A percentile compares a stretch with the other conserved stretches of the same genome.
Evolutionary conservation across 2,797 vertebrate species (phyloP).

Genomic region (Crocodylus rhombifer): DNA sequence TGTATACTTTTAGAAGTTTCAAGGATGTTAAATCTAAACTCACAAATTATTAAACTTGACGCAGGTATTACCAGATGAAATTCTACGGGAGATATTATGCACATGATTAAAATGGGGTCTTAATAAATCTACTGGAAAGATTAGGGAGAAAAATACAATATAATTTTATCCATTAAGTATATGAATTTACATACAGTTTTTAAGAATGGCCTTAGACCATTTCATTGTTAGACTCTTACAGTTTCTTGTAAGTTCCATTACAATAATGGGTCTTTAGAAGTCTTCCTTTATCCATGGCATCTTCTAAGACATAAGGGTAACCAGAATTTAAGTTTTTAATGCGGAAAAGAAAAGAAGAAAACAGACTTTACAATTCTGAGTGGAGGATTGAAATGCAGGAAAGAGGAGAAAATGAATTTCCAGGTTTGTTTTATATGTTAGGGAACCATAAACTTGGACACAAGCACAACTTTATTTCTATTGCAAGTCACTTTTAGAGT

Average conservation of each 20-base stretch:
- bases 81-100: not conserved
- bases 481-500: not conserved
- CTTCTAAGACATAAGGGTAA: not conserved
- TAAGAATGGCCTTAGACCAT: not conserved
- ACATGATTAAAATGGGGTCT: not conserved
- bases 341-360: not conserved
- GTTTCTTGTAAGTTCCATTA: not conserved
- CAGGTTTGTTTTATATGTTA: not conserved
- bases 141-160: not conserved
- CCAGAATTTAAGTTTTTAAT: not conserved
- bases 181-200: not conserved
- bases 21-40: not conserved
- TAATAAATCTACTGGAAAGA: not conserved
- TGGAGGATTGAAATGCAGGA: not conserved
- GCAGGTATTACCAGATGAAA: not conserved
- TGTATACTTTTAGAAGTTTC: not conserved
- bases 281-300: not conserved
- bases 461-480: not conserved
- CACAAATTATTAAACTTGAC: not conserved
- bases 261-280: not conserved
- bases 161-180: not conserved
- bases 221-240: not conserved
- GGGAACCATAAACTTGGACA: not conserved
- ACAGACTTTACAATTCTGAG: not conserved
- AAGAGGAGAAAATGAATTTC: not conserved